Base-by-base conservation (phyloP, 2,113 vertebrate species). In the Cairina moschata region DNA sequence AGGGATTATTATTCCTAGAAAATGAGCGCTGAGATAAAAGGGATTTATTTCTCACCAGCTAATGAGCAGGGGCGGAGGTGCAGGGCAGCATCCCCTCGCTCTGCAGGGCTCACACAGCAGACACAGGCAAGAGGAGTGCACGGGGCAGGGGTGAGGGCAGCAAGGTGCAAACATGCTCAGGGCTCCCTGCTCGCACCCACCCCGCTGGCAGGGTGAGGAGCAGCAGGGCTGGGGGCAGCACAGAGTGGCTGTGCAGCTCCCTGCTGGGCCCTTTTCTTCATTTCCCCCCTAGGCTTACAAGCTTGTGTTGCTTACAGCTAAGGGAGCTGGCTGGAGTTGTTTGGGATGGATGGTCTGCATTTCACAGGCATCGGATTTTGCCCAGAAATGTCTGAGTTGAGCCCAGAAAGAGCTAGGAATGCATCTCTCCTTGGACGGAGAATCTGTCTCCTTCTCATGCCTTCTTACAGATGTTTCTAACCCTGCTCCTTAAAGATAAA, bases 41-140 rank as follows among this genome's bases (percentile, higher is more conserved):
- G 98, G 98, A 97, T 97, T 98, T 97, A 97, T 98, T 98, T 98
- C 98, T 98, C 98, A 97, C 97, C 98, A 98, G 98, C 98, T 99
- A 99, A 99, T 97, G 98, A 99, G 98, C 97, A 97, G 96, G 94
- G 97, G 98, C 96, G 98, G 98, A 98, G 97, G 98, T 92, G 98
- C 98, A 98, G 98, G 98, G 98, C 91, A 65, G 97, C 93, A 68
- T 95, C 95, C 94, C 97, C 95, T 72, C 90, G 96, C 96, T 98
- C 98, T 95, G 87, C 96, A 96, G 62, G 26, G 38, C 62, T 40
- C 62, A 40, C 46, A 22, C 46, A 95, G 26, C 62, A 40, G 26
- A 29, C 12, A 12, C 26, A 29, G 38, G 38, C 40, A 17, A 40
- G 62, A 40, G 38, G 26, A 40, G 62, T 7, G 38, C 8, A 4